Evolutionary conservation across 2,888 invertebrate genomes (phyloP).

Genomic region (Hesperia comma): DNA sequence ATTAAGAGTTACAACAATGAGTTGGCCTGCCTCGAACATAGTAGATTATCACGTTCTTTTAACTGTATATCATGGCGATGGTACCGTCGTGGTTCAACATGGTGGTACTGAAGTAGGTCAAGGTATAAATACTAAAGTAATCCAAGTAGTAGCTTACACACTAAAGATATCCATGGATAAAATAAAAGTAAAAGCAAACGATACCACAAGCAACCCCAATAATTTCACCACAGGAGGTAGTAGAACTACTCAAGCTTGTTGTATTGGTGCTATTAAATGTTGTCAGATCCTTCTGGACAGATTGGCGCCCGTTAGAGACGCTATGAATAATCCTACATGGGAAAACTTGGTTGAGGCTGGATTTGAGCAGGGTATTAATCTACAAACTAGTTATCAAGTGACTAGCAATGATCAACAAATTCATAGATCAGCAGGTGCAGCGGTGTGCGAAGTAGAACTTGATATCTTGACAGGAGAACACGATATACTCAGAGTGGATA

Average conservation of each 20-base stretch:
- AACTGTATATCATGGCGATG: conserved; percentile 83
- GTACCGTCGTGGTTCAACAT: conserved; percentile 86
- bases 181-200: conserved; percentile 84
- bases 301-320: conserved; percentile 71
- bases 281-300: conserved; percentile 74
- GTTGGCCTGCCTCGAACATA: conserved; percentile 39
- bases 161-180: conserved; percentile 86
- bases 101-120: conserved; percentile 89
- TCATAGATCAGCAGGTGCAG: conserved; percentile 80
- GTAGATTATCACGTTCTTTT: conserved; percentile 39
- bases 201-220: conserved; percentile 83
- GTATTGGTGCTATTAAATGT: conserved; percentile 77
- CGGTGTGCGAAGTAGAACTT: conserved; percentile 87
- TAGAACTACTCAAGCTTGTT: conserved; percentile 85
- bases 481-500: conserved; percentile 85
- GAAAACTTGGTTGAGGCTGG: conserved; percentile 78
- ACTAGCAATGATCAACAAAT: conserved; percentile 56
- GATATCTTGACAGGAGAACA: conserved; percentile 90
- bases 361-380: conserved; percentile 59
- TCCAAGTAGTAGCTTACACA: conserved; percentile 87
- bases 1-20: conserved; percentile 60
- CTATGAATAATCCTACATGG: conserved; percentile 77
- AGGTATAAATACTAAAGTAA: conserved; percentile 90
- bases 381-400: conserved; percentile 63
- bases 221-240: conserved; percentile 84